These are phyloP conservation scores for Oncopodura yosiiana DNA, from an alignment of 1,140 invertebrate species.

Conservation along the genomic window DNA sequence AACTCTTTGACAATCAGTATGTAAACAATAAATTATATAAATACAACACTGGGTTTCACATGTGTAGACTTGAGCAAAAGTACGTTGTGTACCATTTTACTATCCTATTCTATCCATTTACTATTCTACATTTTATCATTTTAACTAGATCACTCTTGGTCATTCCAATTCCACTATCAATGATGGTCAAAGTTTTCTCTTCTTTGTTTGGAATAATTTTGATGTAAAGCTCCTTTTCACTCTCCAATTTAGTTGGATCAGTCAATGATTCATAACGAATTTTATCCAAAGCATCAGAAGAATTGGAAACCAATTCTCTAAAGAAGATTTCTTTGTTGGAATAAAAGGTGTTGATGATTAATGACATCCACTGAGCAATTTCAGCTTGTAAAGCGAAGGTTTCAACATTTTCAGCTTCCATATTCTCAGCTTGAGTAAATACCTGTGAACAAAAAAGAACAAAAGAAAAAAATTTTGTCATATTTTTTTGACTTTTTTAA, in stretches of 20 bases:
- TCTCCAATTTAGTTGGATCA: conserved; percentile 72
- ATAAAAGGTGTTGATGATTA: conserved; percentile 99
- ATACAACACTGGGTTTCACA: no score
- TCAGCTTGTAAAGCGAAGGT: conserved; percentile 87
- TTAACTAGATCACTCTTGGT: conserved; percentile 90
- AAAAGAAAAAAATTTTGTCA: no score
- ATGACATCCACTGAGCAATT: conserved; percentile 89
- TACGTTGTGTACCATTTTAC: no score
- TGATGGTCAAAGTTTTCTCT: conserved; percentile 76
- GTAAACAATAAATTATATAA: no score
- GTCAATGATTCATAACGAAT: conserved; percentile 76
- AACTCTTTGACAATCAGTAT: no score
- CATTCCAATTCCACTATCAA: conserved; percentile 91
- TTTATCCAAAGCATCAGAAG: conserved; percentile 55
- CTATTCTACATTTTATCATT: no score
- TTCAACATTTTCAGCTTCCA: conserved; percentile 50
- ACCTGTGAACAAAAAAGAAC: no score
- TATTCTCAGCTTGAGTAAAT: no score
- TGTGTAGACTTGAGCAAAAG: no score
- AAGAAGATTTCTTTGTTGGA: conserved; percentile 99
- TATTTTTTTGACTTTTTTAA: no score
- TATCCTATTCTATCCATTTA: no score
- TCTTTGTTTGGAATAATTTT: conserved; percentile 84
- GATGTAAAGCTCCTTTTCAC: conserved; percentile 77
- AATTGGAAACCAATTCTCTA: conserved; percentile 84